These are phyloP conservation scores for Eciton burchellii DNA, from an alignment of 1,140 invertebrate species.

Conservation along the genomic window DNA sequence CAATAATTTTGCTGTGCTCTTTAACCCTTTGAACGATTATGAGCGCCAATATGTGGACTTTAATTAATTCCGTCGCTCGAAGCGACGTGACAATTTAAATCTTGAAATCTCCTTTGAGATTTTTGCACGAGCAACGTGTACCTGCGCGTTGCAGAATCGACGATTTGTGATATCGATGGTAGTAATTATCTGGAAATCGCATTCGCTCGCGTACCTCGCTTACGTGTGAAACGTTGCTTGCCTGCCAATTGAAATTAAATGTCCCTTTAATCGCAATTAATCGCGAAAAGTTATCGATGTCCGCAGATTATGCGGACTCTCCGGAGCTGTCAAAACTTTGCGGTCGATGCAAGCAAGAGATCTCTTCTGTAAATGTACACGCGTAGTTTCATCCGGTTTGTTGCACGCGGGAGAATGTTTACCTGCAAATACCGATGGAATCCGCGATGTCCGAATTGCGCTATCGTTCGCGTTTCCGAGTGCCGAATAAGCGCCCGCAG, in stretches of 20 bases:
- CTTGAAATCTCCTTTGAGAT: constrained; percentile 41
- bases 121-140: constrained; percentile 29
- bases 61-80: constrained; percentile 52
- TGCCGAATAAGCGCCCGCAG: constrained; percentile 19
- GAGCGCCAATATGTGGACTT: constrained; percentile 8
- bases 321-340: no score
- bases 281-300: no score
- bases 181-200: not conserved
- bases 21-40: constrained; percentile 52
- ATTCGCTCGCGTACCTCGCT: no score
- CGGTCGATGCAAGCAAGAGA: not conserved
- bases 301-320: no score
- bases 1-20: constrained; percentile 26
- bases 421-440: constrained; percentile 8
- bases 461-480: constrained; percentile 39
- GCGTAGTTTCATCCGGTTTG: not conserved
- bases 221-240: no score
- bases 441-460: constrained; percentile 6
- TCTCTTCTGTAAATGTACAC: not conserved
- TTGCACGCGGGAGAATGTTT: not conserved
- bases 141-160: not conserved
- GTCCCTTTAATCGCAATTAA: no score
- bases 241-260: no score
- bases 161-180: not conserved
- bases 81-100: constrained; percentile 24